Evolutionary conservation across 2,797 vertebrate genomes (phyloP).

Genomic region (Atherinosoma microstoma): DNA sequence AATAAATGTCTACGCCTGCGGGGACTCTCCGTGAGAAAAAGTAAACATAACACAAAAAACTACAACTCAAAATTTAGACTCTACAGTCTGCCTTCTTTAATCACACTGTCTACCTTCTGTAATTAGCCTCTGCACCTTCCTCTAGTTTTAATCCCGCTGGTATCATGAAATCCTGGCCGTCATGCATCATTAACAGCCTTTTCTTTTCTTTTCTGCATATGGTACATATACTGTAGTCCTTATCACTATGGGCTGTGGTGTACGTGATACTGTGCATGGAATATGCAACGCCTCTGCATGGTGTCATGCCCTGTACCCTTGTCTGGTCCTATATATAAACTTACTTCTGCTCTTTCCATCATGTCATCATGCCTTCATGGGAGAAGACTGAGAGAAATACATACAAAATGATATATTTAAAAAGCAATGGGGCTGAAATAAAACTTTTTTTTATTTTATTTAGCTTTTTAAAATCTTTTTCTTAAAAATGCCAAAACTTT

Average conservation of each 20-base stretch:
- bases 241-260: conserved; percentile 53
- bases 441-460: background rate
- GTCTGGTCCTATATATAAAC: conserved; percentile 75
- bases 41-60: conserved; percentile 10
- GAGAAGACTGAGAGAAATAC: conserved; percentile 45
- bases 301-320: conserved; percentile 71
- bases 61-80: conserved; percentile 14
- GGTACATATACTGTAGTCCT: conserved; percentile 27
- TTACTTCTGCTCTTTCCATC: conserved; percentile 74
- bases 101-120: conserved; percentile 20
- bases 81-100: conserved; percentile 24
- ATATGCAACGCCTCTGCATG: conserved; percentile 57
- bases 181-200: conserved; percentile 31
- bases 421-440: conserved; percentile 1
- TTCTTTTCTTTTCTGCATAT: conserved; percentile 37
- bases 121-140: conserved; percentile 37
- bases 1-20: conserved; percentile 45
- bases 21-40: conserved; percentile 24
- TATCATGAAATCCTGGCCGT: conserved; percentile 3
- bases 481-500: conserved; percentile 6
- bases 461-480: background rate
- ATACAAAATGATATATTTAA: conserved; percentile 23
- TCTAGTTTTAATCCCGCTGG: conserved; percentile 17
- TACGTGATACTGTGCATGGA: conserved; percentile 68
- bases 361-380: conserved; percentile 59